Base-by-base conservation (phyloP, 1,140 invertebrate genomes). In the Drosophila simulans region DNA sequence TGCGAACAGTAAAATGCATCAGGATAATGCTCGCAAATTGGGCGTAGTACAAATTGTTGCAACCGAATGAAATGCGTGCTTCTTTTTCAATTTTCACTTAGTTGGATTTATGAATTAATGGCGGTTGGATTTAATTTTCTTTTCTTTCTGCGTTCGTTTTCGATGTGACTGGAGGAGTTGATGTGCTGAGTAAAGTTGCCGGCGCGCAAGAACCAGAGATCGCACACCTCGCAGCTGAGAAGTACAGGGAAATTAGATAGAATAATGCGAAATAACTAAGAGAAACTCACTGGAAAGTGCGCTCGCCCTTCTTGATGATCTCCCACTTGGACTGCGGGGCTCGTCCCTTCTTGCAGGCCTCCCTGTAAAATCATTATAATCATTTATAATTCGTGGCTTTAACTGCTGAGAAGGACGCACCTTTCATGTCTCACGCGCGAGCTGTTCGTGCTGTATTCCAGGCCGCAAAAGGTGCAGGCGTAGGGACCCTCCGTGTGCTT, bases 341-440 rank as follows among this genome's bases (percentile, higher is more conserved):
- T 37, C 83, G 58, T n/a, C 83, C 83, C 20, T 89, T 89, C n/a
- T 88, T 88, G n/a, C 83, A 88, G 8, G 83, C 84, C 60, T 83
- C 83, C 7, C 82, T 85, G 37, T 7, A 11, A 46, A 4, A 22
- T 22, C 2, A 22, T 22, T 22, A 22, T 22, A 13, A 7, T 27
- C 5, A 5, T 0, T 46, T 43, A 4, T 27, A 13, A n/a, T 35
- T 10, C 0, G 5, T 22, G 8, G 10, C 20, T 37, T 10, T 7
- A n/a, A 31, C 31, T 5, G 5, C 2, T 11, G 0, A 0, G 8
- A 11, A 5, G 25, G 7, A 35, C 65, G 15, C 0, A 85, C 82
- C 83, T 77, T 66, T 88, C 83, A 35, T 88, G 83, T 0, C 83
- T 42, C 17, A 88, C 71, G 0, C 83, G 75, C 0, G 83, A 89